Conservation (phyloP, 2,113 vertebrate genomes). For the Microcebus griseorufus region DNA sequence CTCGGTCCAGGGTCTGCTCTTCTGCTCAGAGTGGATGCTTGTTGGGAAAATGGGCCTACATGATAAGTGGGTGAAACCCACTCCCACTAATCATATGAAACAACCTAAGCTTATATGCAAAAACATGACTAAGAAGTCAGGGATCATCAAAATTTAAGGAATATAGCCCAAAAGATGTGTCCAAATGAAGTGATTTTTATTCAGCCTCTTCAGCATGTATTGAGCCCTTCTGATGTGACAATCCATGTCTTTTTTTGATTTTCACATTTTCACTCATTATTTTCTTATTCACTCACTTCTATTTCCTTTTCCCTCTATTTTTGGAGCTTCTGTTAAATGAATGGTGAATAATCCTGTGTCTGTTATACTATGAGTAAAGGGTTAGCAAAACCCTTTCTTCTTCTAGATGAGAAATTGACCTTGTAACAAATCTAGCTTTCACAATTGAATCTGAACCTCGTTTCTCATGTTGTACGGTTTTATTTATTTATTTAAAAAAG, state of each 20-base stretch:
- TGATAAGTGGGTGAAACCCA: not conserved
- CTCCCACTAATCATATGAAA: not conserved
- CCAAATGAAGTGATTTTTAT: not conserved
- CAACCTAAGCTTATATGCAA: not conserved
- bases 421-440: not conserved
- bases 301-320: not conserved
- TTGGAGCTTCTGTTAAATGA: not conserved
- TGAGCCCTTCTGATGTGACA: not conserved
- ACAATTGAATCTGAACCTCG: not conserved
- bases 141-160: not conserved
- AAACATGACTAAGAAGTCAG: not conserved
- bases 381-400: not conserved
- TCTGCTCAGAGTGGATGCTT: not conserved
- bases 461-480: slow-evolving; percentile 27
- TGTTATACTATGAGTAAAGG: not conserved
- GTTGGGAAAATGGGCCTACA: not conserved
- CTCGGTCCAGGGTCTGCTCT: not conserved
- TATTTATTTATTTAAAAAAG: slow-evolving; percentile 79
- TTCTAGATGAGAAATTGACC: not conserved
- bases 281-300: not conserved
- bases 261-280: not conserved
- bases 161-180: not conserved
- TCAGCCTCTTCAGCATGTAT: not conserved
- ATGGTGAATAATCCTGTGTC: not conserved
- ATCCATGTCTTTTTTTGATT: not conserved